Evolutionary conservation across 2,113 vertebrate species (phyloP), one percentile per base, ranked within the genome.

Genomic region (Hyperopisus bebe): DNA sequence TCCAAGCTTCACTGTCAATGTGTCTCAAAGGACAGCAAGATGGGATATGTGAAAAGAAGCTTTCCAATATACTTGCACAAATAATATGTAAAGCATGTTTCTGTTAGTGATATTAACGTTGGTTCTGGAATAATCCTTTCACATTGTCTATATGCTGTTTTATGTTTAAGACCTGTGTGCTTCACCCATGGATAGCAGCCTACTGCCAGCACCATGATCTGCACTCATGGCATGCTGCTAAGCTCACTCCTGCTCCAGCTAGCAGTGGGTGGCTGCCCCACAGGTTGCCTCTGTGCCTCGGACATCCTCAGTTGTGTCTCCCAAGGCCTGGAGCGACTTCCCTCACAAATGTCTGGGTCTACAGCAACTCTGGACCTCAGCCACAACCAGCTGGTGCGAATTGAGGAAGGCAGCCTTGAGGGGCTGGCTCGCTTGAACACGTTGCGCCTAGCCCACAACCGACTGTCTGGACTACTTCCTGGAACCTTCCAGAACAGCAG

Each of bases 251-350:
- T 91, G 0, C 80, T 94, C 89, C 91, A 46, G 70, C 70, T 90
- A n/a, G 84, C 92, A 5, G 90, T 70, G 3, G 89, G 4, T 11
- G 50, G 87, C 86, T 99, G 98, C 89, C 98, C 98, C 5, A 1
- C 90, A 0, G 89, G 89, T 11, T 99, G 98, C 91, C 96, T 99
- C 91, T 99, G 98, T 90, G 95, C 97, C 87, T 96, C 97, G 0
- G 98, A 99, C 90, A 95, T 97, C 48, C 95, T 98, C 89, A 98
- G 97, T 94, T 99, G 98, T 90, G 97, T 96, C 92, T 96, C 94
- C 88, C 93, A 92, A 27, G 95, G 87, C 42, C 96, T 99, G 90
- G 92, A 93, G 50, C 89, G 11, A n/a, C 94, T 97, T 70, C 98
- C 98, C 2, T 89, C 8, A 4, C 91, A 87, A 0, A 92, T 99